These are phyloP conservation scores for Dryococelus australis DNA, from an alignment of 2,888 invertebrate species.

Conservation along the genomic window DNA sequence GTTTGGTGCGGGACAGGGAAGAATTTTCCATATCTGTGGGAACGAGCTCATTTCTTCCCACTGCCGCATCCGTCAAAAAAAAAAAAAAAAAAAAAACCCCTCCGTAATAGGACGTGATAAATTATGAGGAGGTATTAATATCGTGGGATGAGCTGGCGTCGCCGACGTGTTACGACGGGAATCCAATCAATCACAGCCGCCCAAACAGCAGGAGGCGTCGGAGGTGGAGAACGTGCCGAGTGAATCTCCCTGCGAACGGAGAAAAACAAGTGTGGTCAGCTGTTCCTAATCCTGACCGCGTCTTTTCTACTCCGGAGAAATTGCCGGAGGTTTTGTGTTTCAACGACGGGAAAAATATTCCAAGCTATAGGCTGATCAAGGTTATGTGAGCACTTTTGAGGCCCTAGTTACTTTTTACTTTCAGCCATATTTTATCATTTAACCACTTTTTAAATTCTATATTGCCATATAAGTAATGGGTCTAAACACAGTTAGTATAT, in stretches of 20 bases:
- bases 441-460: too few species aligned
- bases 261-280: not conserved
- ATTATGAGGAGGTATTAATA: slow-evolving; percentile 16
- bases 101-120: slow-evolving; percentile 13
- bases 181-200: not conserved
- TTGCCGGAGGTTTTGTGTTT: too few species aligned
- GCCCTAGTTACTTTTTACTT: too few species aligned
- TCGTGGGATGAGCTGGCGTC: slow-evolving; percentile 16
- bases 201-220: not conserved
- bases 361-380: too few species aligned
- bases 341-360: too few species aligned
- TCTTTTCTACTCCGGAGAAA: not conserved
- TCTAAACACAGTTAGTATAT: too few species aligned
- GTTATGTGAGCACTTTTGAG: too few species aligned
- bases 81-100: not conserved
- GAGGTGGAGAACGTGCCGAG: too few species aligned
- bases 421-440: too few species aligned
- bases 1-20: not conserved
- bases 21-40: not conserved
- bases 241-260: not conserved
- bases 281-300: not conserved
- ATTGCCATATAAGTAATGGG: too few species aligned
- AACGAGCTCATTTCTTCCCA: slow-evolving; percentile 9
- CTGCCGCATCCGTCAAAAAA: slow-evolving; percentile 12
- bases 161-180: not conserved